Evolutionary conservation across 2,113 vertebrate species (phyloP), one percentile per base, ranked within the genome.

Genomic region (Taurulus bubalis): DNA sequence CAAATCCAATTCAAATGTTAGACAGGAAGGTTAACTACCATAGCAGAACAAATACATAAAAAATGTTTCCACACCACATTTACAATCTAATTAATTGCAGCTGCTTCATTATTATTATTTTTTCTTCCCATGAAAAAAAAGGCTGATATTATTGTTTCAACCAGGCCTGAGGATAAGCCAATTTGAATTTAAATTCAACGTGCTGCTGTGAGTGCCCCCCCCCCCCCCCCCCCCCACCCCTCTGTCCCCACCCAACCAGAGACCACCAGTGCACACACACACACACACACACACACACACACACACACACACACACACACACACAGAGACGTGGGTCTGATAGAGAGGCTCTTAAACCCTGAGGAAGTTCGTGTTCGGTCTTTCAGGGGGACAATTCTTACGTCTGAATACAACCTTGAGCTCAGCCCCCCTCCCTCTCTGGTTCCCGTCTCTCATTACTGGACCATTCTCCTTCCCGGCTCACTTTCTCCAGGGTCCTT

Each of bases 181-280:
- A 58, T 94, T 95, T 94, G 90, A 94, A 95, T 95, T 86, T 92
- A 77, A 94, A 95, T 95, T 91, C 85, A 90, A 60, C 86, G 75
- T 85, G 86, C 81, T 85, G 77, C 86, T 87, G 73, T 86, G 79
- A 89, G 78, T 36, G 6, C 85, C 63, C 74, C 83, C n/a, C 34
- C 34, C 34, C 34, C 34, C 34, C n/a, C n/a, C n/a, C n/a, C n/a
- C n/a, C n/a, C n/a, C n/a, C n/a, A n/a, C 38, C 38, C 64, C 77
- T 28, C 68, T 32, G 45, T 42, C 78, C 83, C 42, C 59, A 71
- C 62, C 68, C 75, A 78, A 26, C 69, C 65, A 77, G 53, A 84
- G 74, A 87, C 77, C 93, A 93, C 90, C 90, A 90, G 84, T 81
- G 82, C 66, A 62, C n/a, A 60, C 38, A 78, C 34, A 85, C 71